phyloP scores from a whole-genome alignment of 2,888 invertebrate genomes.

The Micropterix aruncella region DNA sequence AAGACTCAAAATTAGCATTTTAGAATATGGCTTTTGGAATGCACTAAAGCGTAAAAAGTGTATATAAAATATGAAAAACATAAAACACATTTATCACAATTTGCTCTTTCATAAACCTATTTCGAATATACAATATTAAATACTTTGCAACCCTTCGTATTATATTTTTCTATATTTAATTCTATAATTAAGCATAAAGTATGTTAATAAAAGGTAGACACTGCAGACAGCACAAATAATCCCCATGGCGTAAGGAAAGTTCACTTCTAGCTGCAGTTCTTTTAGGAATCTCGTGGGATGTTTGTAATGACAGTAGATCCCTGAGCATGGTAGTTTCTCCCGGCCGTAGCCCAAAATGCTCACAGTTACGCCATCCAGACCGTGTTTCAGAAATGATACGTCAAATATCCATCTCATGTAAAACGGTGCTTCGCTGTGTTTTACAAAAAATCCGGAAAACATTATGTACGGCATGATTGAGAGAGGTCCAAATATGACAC shows the following conservation, averaged over 20 bases:
- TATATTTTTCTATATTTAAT: conserved; percentile 39
- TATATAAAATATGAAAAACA: no score
- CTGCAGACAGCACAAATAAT: conserved; percentile 51
- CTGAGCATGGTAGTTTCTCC: conserved; percentile 56
- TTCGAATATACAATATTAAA: no score
- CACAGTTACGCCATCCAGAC: conserved; percentile 68
- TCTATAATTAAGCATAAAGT: conserved; percentile 49
- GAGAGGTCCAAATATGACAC: conserved; percentile 81
- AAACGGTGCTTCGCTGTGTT: conserved; percentile 63
- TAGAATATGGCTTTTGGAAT: no score
- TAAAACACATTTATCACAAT: no score
- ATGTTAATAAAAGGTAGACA: conserved; percentile 47
- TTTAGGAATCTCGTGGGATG: conserved; percentile 59
- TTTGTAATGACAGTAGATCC: conserved; percentile 61
- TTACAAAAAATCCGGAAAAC: conserved; percentile 89
- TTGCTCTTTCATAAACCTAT: no score
- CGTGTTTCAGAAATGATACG: conserved; percentile 78
- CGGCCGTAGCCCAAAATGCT: conserved; percentile 75
- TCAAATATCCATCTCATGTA: conserved; percentile 78
- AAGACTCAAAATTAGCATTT: no score
- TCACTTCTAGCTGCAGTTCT: conserved; percentile 56
- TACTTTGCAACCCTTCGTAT: no score
- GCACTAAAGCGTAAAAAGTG: no score
- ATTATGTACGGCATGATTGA: conserved; percentile 75
- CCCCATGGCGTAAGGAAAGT: conserved; percentile 48